Conservation (phyloP, 2,113 vertebrate genomes). For the Tupaia chinensis region DNA sequence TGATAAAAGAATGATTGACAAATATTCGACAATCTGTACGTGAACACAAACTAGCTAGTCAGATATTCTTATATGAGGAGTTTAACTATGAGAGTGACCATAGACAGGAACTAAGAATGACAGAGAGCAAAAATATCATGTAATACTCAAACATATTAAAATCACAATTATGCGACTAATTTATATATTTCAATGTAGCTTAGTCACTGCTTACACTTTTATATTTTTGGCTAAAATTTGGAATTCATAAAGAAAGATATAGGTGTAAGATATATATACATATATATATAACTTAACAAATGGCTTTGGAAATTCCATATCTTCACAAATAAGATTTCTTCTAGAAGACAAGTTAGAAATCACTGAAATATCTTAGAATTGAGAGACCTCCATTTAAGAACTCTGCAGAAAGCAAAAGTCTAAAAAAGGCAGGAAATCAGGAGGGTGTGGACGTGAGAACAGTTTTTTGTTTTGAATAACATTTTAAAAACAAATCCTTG, state of each 20-base stretch:
- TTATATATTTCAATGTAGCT: neutral
- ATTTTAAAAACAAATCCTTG: neutral
- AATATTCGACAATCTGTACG: neutral
- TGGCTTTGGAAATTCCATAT: neutral
- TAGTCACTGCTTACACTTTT: neutral
- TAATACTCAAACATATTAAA: neutral
- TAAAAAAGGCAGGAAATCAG: neutral
- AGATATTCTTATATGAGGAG: neutral
- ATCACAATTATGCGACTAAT: neutral
- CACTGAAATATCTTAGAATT: neutral
- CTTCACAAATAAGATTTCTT: conserved; percentile 15
- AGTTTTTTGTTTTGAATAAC: neutral
- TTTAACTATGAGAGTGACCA: neutral
- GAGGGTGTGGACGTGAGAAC: neutral
- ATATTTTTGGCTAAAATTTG: neutral
- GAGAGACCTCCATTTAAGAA: neutral
- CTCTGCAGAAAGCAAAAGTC: neutral
- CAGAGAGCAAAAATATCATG: neutral
- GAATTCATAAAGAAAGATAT: neutral
- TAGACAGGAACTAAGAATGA: neutral
- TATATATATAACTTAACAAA: neutral
- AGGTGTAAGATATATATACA: neutral
- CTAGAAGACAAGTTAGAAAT: neutral
- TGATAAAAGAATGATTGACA: neutral
- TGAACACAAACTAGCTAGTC: neutral